Evolutionary conservation across 1,140 invertebrate genomes (phyloP).

Genomic region (Spodoptera litura): DNA sequence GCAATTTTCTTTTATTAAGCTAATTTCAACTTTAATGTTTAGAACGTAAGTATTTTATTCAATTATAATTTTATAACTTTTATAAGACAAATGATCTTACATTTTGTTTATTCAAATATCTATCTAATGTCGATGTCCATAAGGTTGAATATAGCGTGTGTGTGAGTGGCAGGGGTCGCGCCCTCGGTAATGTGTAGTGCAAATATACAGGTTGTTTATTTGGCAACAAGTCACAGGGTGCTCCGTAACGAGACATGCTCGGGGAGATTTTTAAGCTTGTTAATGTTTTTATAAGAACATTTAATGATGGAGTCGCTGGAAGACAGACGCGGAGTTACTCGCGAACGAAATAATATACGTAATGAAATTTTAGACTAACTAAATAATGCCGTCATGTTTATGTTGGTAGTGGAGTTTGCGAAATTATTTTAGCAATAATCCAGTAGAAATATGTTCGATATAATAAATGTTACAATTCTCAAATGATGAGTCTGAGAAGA

Average conservation of each 20-base stretch:
- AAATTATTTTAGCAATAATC: too few species aligned
- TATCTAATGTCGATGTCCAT: background rate
- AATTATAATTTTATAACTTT: background rate
- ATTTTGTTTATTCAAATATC: background rate
- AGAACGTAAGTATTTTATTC: slow-evolving; percentile 1
- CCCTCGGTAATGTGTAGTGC: slow-evolving; percentile 22
- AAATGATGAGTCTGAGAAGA: too few species aligned
- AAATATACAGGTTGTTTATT: slow-evolving; percentile 36
- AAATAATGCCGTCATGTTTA: too few species aligned
- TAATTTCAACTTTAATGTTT: slow-evolving; percentile 21
- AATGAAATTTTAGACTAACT: too few species aligned
- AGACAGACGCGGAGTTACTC: background rate
- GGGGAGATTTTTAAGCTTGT: slow-evolving; percentile 27
- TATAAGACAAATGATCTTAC: background rate
- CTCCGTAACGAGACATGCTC: slow-evolving; percentile 10
- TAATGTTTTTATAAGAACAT: slow-evolving; percentile 8
- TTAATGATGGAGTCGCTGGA: background rate
- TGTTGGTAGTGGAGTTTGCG: too few species aligned
- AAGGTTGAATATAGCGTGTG: background rate
- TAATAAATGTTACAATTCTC: too few species aligned
- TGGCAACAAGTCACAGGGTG: slow-evolving; percentile 34
- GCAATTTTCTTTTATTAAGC: background rate
- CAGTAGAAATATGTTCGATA: too few species aligned
- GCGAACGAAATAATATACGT: too few species aligned
- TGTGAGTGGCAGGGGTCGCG: background rate